These are phyloP conservation scores for Cheilinus undulatus DNA, from an alignment of 2,113 vertebrate species.

Conservation along the genomic window DNA sequence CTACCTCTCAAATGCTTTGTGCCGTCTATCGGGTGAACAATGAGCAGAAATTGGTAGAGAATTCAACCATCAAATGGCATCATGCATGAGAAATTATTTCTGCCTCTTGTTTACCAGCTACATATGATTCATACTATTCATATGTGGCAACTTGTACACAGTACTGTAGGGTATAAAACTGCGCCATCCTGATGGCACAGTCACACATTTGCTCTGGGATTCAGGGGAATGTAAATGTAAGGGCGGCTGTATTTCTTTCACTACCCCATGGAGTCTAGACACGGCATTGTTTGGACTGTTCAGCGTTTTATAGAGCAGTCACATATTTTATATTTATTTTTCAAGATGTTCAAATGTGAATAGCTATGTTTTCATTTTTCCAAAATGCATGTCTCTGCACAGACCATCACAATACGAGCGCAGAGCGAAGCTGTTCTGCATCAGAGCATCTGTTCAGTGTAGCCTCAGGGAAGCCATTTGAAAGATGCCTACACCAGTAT, in stretches of 20 bases:
- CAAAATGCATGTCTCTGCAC: constrained; percentile 24
- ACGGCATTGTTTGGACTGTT: background rate
- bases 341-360: constrained; percentile 15
- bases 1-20: no score
- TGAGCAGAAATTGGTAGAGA: no score
- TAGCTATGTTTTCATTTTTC: background rate
- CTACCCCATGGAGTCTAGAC: background rate
- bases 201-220: background rate
- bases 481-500: constrained; percentile 60
- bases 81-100: no score
- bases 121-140: background rate
- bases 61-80: no score
- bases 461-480: constrained; percentile 59
- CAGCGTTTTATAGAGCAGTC: background rate
- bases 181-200: background rate
- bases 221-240: constrained; percentile 4
- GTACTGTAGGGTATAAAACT: background rate
- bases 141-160: background rate
- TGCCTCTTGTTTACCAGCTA: no score
- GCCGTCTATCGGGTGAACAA: no score
- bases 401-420: constrained; percentile 29
- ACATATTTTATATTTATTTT: constrained; percentile 3
- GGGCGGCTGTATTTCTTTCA: constrained; percentile 4
- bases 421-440: constrained; percentile 39
- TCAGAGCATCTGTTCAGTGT: constrained; percentile 51